These are phyloP conservation scores for Marmota flaviventris DNA, from an alignment of 2,113 vertebrate genomes.

Conservation along the genomic window DNA sequence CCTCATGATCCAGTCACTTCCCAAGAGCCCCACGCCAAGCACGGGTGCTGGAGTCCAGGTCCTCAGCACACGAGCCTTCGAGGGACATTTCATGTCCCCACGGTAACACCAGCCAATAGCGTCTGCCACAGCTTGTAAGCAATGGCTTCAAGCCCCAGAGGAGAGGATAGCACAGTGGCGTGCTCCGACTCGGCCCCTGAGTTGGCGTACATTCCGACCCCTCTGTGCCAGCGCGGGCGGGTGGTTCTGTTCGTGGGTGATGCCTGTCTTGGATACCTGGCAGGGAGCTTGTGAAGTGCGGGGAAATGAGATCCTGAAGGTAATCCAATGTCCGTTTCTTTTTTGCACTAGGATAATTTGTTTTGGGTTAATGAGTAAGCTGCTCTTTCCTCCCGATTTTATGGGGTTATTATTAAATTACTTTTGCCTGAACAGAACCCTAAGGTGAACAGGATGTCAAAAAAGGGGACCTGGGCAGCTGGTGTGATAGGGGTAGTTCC, in stretches of 20 bases:
- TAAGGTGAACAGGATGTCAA: constrained; percentile 26
- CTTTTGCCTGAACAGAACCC: constrained; percentile 50
- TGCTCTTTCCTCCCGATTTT: constrained; percentile 37
- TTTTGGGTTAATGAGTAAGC: constrained; percentile 64
- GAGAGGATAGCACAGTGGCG: too few species aligned
- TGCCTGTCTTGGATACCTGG: background rate
- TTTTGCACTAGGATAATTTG: background rate
- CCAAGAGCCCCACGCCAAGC: rapidly evolving
- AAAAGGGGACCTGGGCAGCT: background rate
- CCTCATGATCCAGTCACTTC: too few species aligned
- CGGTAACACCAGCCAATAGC: background rate
- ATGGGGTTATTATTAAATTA: constrained; percentile 66
- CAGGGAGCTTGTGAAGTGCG: background rate
- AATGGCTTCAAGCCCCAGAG: too few species aligned
- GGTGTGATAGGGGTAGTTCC: background rate
- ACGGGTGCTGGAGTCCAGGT: too few species aligned
- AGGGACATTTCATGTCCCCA: background rate
- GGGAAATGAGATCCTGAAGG: background rate
- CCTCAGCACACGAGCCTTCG: background rate
- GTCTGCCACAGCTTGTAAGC: too few species aligned
- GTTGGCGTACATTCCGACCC: background rate
- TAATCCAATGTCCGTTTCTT: background rate
- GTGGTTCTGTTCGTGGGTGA: background rate
- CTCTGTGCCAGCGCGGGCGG: background rate
- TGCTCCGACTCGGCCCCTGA: too few species aligned